Base-by-base conservation (phyloP, 2,888 invertebrate species). In the Caenorhabditis becei region DNA sequence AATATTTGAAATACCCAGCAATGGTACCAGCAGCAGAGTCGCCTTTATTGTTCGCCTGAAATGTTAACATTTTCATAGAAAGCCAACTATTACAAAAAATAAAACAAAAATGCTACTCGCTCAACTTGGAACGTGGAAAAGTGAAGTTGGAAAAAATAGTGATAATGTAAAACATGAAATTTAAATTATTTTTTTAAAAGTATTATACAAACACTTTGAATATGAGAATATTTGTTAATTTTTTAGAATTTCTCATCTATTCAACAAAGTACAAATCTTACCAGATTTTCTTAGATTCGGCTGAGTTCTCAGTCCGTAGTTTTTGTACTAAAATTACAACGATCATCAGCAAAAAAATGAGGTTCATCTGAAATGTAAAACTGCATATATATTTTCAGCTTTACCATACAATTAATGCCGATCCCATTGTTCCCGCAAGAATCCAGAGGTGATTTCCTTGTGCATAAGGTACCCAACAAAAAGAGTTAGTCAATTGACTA, bases 21-120 rank as follows among this genome's bases (percentile, higher is more conserved):
- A 89, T 1, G 93, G 93, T 69, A 93, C 93, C 16, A 93, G 89
- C 10, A 93, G 91, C 0, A 92, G 91, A 0, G 93, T 93, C 0
- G 93, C 93, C 88, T 93, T 93, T 51, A 93, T 92, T 16, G 92
- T 92, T 87, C 92, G 91, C 89, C 93, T 92, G n/a, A n/a, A n/a
- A n/a, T n/a, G n/a, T n/a, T n/a, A n/a, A n/a, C n/a, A n/a, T n/a
- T n/a, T n/a, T n/a, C n/a, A n/a, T n/a, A n/a, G n/a, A n/a, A n/a
- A n/a, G n/a, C n/a, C n/a, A n/a, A n/a, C n/a, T n/a, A n/a, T n/a
- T n/a, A n/a, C n/a, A n/a, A n/a, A n/a, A n/a, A n/a, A n/a, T n/a
- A n/a, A 66, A 49, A 79, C 35, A 41, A 32, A 41, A 26, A 8
- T 35, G 35, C 35, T 35, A 35, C 35, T 35, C n/a, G n/a, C n/a